Base-by-base conservation (phyloP, 1,140 invertebrate species). In the Drosophila mojavensis region DNA sequence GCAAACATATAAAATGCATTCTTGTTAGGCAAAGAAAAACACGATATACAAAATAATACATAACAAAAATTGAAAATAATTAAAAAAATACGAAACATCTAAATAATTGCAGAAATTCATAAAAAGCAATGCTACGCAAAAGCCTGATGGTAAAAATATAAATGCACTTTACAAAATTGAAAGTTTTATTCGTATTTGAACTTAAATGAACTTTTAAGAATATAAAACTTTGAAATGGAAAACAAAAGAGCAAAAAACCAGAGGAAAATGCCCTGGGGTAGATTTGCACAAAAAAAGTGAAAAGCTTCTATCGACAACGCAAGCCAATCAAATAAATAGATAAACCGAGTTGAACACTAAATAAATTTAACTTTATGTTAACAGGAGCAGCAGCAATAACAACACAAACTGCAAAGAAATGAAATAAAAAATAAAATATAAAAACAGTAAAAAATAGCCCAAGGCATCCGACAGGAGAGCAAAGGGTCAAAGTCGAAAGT, bases 261-360 rank as follows among this genome's bases (percentile, higher is more conserved):
- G 20, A 24, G 20, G 20, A 43, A 56, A 67, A 33, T 64, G 45
- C 39, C 79, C 33, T 13, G 20, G 51, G 75, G 43, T 36, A 15
- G 43, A 20, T 15, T 47, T 64, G 54, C 51, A 50, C 6, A 5
- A 33, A 10, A 10, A 7, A 33, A 33, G 33, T 33, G 33, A 33
- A 68, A 74, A 78, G 74, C 69, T 82, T 82, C 78, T 78, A 70
- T 68, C 56, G 36, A 47, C 53, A 69, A 69, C 69, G 41, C 50
- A 45, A 70, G 64, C 70, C 79, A 81, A 81, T 81, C 79, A 82
- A 82, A 78, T 72, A 79, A 81, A 81, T 78, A 82, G 79, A 77
- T 61, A 81, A 82, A 70, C 75, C 69, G 62, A 82, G 36, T 78
- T 73, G 63, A 47, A 78, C 62, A 60, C 69, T 55, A 81, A 75